Evolutionary conservation across 2,113 vertebrate species (phyloP), one percentile per base, ranked within the genome.

Genomic region (Chaenocephalus aceratus): DNA sequence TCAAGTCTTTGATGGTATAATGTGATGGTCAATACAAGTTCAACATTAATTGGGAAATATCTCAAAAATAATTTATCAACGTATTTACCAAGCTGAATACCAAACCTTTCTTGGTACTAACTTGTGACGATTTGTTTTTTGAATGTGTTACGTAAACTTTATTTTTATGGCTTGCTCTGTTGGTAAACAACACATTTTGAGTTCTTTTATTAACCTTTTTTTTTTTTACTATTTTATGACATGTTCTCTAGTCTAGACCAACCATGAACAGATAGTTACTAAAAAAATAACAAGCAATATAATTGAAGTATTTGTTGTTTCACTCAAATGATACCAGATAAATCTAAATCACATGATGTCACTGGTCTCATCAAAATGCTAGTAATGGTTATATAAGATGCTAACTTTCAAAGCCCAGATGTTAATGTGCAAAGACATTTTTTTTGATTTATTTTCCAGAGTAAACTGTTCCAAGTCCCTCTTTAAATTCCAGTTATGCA

Each of bases 401-500:
- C 14, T 67, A 79, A 76, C 30, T 23, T 23, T 72, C 67, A 34
- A n/a, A 16, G 21, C 65, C 69, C 79, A 80, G 67, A 79, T 80
- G 84, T 64, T 84, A 18, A 41, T 5, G n/a, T 41, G 18, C 61
- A 65, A 34, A 5, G 11, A 41, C 2, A 18, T 1, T 0, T 1
- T 9, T n/a, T 62, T 12, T 11, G n/a, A 11, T 56, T 34, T 21
- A 11, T 23, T 46, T 45, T 46, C 21, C n/a, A 49, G 18, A 5
- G 48, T n/a, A 56, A n/a, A 26, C 13, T 3, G 16, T 68, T 80
- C 41, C 49, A 54, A 30, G 21, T 46, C 78, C 49, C 56, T 30
- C 60, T 77, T 86, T 26, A 67, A 73, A 79, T 85, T 72, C 63
- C 77, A 62, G 73, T 73, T 57, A 44, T 66, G 63, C 54, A 60